Conservation (phyloP, 2,113 vertebrate species). For the Ondatra zibethicus region DNA sequence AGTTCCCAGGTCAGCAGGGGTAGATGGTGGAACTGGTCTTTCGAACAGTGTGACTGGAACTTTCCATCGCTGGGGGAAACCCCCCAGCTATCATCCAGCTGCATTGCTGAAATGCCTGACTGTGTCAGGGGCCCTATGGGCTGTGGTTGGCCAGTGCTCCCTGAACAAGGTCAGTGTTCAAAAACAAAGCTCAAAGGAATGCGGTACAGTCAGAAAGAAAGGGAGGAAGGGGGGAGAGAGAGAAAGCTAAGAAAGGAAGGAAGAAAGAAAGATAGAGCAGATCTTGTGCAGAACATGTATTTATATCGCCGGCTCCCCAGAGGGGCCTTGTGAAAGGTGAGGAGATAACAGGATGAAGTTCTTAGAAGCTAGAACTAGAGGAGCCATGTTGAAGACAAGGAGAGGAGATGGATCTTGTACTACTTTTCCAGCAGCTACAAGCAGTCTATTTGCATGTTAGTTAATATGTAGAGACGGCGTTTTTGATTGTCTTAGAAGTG, state of each 20-base stretch:
- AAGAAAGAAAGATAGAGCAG: neutral
- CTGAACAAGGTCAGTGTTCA: neutral
- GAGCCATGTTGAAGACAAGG: neutral
- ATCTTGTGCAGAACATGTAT: neutral
- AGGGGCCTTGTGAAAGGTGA: neutral
- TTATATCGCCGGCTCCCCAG: neutral
- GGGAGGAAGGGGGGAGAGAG: no score
- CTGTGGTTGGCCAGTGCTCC: neutral
- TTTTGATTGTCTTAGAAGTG: neutral
- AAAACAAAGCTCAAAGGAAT: conserved; percentile 21
- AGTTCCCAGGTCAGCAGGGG: neutral
- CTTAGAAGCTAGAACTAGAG: neutral
- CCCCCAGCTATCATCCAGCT: neutral
- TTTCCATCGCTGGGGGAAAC: conserved; percentile 14
- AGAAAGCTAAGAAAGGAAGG: no score
- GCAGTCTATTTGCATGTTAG: neutral
- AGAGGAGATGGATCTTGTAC: neutral
- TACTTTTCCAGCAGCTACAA: neutral
- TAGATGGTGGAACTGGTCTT: neutral
- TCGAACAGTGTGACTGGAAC: neutral
- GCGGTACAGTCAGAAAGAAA: neutral
- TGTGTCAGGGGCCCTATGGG: neutral
- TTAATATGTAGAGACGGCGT: neutral
- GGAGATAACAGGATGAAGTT: neutral
- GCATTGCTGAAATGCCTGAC: conserved; percentile 61